Percentiles rank a stretch among this genome's conserved stretches.
These are phyloP conservation scores for Melanchra persicariae DNA, from an alignment of 2,888 invertebrate species.

Conservation along the genomic window DNA sequence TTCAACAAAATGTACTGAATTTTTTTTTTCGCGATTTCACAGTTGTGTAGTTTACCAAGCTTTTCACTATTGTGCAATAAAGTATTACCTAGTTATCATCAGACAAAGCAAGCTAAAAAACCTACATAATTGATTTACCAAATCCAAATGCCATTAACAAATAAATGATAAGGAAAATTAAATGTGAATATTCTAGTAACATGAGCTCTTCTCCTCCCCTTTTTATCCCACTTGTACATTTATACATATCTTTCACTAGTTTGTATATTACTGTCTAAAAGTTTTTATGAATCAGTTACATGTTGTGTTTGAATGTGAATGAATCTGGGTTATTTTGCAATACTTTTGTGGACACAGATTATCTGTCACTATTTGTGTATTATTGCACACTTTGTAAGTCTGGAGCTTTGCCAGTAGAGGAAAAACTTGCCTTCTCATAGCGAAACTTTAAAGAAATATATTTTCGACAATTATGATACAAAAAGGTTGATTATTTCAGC, in stretches of 20 bases:
- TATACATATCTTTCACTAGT: too few relatives aligned
- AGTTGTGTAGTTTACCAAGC: background rate
- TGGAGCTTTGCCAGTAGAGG: slow-evolving; percentile 43
- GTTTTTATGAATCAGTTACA: too few relatives aligned
- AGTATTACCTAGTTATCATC: background rate
- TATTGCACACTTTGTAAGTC: slow-evolving; percentile 16
- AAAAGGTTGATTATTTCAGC: background rate
- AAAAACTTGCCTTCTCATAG: slow-evolving; percentile 19
- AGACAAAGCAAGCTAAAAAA: background rate
- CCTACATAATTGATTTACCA: background rate
- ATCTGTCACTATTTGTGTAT: slow-evolving; percentile 24
- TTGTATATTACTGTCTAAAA: too few relatives aligned
- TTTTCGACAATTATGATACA: background rate
- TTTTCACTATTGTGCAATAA: background rate
- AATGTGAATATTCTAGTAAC: background rate
- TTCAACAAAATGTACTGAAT: too few relatives aligned
- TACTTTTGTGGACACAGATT: slow-evolving; percentile 13
- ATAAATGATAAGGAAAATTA: slow-evolving; percentile 35
- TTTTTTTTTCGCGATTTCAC: too few relatives aligned
- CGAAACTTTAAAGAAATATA: too few relatives aligned
- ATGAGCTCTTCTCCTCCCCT: too few relatives aligned
- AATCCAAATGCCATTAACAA: slow-evolving; percentile 2
- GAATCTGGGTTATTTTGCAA: slow-evolving; percentile 11
- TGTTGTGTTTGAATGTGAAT: background rate
- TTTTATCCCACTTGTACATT: too few relatives aligned